A percentile compares a stretch with the other conserved stretches of the same genome.
These are phyloP conservation scores for Drosophila auraria DNA, from an alignment of 1,140 invertebrate genomes.

Conservation along the genomic window DNA sequence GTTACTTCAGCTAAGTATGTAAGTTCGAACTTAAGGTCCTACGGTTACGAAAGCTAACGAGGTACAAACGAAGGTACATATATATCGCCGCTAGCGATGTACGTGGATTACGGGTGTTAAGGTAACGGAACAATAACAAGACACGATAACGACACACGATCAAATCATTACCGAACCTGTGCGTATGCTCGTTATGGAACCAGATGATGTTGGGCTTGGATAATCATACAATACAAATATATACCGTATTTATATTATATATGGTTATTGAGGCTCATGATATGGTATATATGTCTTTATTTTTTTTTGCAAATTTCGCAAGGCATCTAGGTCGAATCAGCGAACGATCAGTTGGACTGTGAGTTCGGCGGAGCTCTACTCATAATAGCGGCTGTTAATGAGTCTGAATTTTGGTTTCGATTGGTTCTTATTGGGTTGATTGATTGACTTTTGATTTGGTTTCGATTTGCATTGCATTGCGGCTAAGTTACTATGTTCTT, in stretches of 20 bases:
- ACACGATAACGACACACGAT: constrained; percentile 63
- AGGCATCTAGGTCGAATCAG: constrained; percentile 66
- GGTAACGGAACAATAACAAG: constrained; percentile 58
- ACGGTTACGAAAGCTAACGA: constrained; percentile 52
- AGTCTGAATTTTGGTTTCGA: constrained; percentile 62
- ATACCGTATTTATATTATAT: constrained; percentile 24
- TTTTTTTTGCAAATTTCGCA: constrained; percentile 47
- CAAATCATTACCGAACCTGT: constrained; percentile 80
- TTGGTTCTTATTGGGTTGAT: constrained; percentile 68
- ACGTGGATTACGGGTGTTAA: constrained; percentile 38
- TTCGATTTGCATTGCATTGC: constrained; percentile 68
- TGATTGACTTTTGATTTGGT: constrained; percentile 64
- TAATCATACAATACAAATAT: constrained; percentile 46
- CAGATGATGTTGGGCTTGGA: constrained; percentile 75
- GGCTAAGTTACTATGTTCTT: constrained; percentile 76
- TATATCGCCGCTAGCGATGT: constrained; percentile 18
- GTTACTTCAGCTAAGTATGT: constrained; percentile 40
- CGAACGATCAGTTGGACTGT: constrained; percentile 77
- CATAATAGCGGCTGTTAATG: constrained; percentile 50
- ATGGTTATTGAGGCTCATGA: constrained; percentile 63
- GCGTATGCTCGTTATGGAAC: constrained; percentile 70
- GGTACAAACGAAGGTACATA: constrained; percentile 35
- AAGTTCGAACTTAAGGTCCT: constrained; percentile 61
- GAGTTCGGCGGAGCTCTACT: constrained; percentile 57
- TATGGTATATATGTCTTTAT: constrained; percentile 47